Evolutionary conservation across 2,888 invertebrate genomes (phyloP).

Genomic region (Acanthosepion pharaonis): DNA sequence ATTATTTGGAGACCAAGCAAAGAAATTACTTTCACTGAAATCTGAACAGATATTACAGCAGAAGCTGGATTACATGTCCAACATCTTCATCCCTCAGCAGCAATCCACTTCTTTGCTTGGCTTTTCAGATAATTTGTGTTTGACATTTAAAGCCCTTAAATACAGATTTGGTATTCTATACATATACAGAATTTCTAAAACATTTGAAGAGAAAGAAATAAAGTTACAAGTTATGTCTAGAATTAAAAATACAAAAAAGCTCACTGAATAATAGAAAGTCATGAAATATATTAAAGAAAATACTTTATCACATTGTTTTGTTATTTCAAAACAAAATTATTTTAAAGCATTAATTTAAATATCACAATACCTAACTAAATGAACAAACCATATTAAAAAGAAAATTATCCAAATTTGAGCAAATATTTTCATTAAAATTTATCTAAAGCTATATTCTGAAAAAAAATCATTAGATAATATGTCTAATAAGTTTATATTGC

Average conservation of each 20-base stretch:
- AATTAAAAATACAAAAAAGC: not conserved
- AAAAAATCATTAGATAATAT: too few relatives aligned
- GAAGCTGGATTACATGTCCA: not conserved
- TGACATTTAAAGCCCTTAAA: not conserved
- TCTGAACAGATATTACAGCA: not conserved
- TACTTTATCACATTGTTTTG: not conserved
- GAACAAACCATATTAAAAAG: too few relatives aligned
- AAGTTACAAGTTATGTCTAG: not conserved
- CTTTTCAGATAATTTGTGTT: not conserved
- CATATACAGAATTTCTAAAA: not conserved
- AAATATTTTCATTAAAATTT: too few relatives aligned
- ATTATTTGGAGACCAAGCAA: not conserved
- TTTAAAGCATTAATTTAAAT: not conserved
- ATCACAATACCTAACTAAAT: not conserved
- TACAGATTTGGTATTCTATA: not conserved
- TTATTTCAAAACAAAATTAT: not conserved
- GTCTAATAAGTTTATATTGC: too few relatives aligned
- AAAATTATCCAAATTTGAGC: too few relatives aligned
- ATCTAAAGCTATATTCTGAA: too few relatives aligned
- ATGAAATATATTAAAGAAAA: not conserved
- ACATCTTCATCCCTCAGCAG: not conserved
- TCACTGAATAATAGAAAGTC: not conserved
- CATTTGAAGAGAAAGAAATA: not conserved
- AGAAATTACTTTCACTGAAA: not conserved
- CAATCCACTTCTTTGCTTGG: not conserved